These are phyloP conservation scores for Bos indicus DNA, from an alignment of 2,113 vertebrate species.

Conservation along the genomic window DNA sequence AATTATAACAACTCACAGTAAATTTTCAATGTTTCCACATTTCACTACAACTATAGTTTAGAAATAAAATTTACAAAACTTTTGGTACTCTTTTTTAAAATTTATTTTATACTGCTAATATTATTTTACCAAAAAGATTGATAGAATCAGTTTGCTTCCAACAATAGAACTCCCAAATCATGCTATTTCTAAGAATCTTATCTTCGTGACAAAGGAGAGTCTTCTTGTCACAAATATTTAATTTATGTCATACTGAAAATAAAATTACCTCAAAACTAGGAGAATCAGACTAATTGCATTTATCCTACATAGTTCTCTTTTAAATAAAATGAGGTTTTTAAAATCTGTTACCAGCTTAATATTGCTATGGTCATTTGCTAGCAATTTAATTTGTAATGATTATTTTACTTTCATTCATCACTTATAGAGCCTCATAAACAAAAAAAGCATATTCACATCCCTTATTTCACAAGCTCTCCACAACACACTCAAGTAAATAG, in stretches of 20 bases:
- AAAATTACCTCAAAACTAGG: neutral
- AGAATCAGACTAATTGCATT: neutral
- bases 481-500: neutral
- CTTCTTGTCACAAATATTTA: neutral
- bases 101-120: neutral
- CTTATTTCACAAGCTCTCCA: neutral
- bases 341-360: neutral
- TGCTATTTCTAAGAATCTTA: neutral
- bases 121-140: neutral
- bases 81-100: neutral
- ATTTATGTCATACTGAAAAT: neutral
- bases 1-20: neutral
- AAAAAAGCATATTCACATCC: neutral
- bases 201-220: neutral
- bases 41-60: neutral
- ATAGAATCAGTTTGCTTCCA: neutral
- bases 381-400: neutral
- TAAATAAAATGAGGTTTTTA: neutral
- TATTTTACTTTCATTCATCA: neutral
- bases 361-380: neutral
- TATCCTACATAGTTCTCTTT: neutral
- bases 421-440: neutral
- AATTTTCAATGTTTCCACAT: neutral
- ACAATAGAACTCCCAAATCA: neutral
- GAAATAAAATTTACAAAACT: neutral